phyloP scores from a whole-genome alignment of 2,113 vertebrate genomes.

The Actinemys pallida region DNA sequence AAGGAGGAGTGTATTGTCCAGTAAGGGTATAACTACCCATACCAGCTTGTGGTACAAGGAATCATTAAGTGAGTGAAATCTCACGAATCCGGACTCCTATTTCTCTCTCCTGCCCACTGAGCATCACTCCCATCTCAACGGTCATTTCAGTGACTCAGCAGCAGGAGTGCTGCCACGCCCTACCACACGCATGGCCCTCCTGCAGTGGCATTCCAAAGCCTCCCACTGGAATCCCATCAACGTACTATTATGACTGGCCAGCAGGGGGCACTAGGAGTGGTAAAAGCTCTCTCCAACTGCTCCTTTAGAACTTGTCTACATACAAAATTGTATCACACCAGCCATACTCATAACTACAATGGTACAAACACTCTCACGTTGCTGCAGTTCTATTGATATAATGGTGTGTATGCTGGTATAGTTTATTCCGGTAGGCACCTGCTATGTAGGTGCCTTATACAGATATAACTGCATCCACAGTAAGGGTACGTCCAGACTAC shows the following conservation, averaged over 20 bases:
- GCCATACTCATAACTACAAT: neutral
- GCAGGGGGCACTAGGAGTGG: neutral
- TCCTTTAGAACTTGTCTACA: rapidly evolving
- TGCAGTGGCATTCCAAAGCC: neutral
- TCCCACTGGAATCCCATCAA: rapidly evolving
- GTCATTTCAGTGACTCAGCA: neutral
- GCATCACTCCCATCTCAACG: rapidly evolving
- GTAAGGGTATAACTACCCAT: rapidly evolving
- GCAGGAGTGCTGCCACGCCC: neutral
- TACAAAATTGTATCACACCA: neutral
- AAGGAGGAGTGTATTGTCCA: neutral
- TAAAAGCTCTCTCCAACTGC: neutral
- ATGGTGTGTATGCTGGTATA: neutral
- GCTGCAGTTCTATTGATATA: neutral
- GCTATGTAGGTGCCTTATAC: neutral
- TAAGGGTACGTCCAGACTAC: neutral
- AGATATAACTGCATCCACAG: neutral
- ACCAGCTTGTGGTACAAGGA: neutral
- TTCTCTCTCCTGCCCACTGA: neutral
- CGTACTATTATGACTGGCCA: neutral
- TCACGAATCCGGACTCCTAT: neutral
- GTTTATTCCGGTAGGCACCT: neutral
- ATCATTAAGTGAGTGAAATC: neutral
- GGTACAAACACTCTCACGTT: neutral
- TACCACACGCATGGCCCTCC: neutral